Evolutionary conservation across 2,113 vertebrate genomes (phyloP), one percentile per base, ranked within the genome.

Genomic region (Limanda limanda): DNA sequence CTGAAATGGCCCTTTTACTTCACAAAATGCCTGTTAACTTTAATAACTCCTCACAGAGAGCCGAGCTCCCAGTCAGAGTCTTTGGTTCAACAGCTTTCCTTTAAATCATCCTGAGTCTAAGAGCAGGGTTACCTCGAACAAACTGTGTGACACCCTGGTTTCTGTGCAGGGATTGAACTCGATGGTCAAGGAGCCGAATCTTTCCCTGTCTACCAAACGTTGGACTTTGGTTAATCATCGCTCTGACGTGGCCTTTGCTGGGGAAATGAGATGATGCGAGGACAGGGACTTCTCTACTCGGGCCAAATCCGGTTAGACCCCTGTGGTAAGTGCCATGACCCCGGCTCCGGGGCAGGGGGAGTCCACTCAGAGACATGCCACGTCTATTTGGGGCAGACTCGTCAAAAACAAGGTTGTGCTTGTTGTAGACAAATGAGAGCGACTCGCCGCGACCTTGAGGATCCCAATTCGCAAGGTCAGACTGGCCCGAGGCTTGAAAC

Each of bases 341-440:
- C 55, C 42, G 5, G 62, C 70, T 83, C 7, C 14, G 78, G 27
- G 83, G 81, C 23, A 31, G 48, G 6, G 58, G 2, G 21, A 40
- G 61, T 12, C 66, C 45, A 59, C 58, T 79, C 70, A 52, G 11
- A 75, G 67, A 71, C 57, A 71, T 51, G 70, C 62, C 86, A 76
- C 0, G 64, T 84, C 75, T 45, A 76, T 89, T 77, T 84, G 87
- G 85, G 67, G 54, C 72, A 0, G 61, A 65, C 59, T 80, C 66
- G 7, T 82, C 84, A 83, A 62, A 62, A 55, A 23, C 77, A 77
- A 71, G 77, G 79, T 78, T 72, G 24, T 27, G 74, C 21, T 55
- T 2, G n/a, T 23, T 70, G 82, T 86, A 35, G 68, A 78, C 73
- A 78, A 76, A 68, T 3, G 65, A 59, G 61, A 31, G 47, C 0